A percentile compares a stretch with the other conserved stretches of the same genome.
phyloP scores from a whole-genome alignment of 2,113 vertebrate species.

The Prunella himalayana region DNA sequence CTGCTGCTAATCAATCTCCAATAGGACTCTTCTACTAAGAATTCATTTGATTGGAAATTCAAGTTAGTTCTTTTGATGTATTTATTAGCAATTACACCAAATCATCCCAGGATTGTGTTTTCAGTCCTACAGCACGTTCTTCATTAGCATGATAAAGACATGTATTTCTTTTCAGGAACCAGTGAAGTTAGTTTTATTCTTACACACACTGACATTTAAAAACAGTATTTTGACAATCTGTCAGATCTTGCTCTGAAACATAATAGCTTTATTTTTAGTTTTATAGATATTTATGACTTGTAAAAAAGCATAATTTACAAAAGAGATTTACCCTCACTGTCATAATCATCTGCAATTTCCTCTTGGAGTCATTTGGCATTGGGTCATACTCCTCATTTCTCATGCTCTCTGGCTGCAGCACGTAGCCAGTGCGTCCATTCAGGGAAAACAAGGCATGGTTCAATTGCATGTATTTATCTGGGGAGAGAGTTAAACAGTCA shows the following conservation, averaged over 20 bases:
- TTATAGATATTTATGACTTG: slow-evolving; percentile 21
- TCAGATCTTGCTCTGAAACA: slow-evolving; percentile 26
- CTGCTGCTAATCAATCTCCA: background rate
- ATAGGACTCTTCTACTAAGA: background rate
- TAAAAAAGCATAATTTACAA: background rate
- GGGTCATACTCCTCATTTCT: slow-evolving; percentile 85
- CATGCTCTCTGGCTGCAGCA: slow-evolving; percentile 94
- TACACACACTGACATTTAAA: slow-evolving; percentile 27
- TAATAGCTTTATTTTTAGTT: slow-evolving; percentile 48
- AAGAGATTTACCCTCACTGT: slow-evolving; percentile 73
- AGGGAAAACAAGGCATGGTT: slow-evolving; percentile 90
- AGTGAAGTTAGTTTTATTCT: background rate
- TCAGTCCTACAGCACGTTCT: background rate
- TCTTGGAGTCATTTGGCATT: slow-evolving; percentile 68
- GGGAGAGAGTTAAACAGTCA: background rate
- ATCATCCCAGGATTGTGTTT: background rate
- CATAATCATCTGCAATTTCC: slow-evolving; percentile 78
- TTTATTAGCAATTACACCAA: background rate
- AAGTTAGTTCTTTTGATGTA: background rate
- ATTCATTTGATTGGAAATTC: background rate
- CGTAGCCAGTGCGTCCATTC: slow-evolving; percentile 87
- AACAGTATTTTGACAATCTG: slow-evolving; percentile 35
- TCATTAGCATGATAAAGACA: slow-evolving; percentile 23
- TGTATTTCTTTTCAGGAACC: background rate
- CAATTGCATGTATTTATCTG: slow-evolving; percentile 93